Conservation (phyloP, 2,113 vertebrate genomes). For the Carettochelys insculpta region DNA sequence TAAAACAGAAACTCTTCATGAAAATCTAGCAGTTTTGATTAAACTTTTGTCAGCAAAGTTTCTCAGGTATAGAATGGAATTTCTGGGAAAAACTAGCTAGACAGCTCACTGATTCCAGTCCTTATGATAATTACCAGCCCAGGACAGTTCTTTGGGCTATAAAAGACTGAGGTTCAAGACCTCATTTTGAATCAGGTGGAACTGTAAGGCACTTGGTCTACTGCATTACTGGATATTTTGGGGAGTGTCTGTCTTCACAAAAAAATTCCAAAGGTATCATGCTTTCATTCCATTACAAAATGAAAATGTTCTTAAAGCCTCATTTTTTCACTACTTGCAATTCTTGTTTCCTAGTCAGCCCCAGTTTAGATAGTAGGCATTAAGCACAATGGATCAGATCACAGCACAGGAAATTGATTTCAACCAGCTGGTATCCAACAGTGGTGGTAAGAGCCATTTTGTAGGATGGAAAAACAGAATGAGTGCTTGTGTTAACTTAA, state of each 20-base stretch:
- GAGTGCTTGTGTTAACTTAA: background rate
- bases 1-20: background rate
- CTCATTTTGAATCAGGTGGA: background rate
- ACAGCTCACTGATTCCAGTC: background rate
- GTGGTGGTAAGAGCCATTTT: background rate
- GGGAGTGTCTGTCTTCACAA: background rate
- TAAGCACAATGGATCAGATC: background rate
- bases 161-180: background rate
- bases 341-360: background rate
- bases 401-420: background rate
- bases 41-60: background rate
- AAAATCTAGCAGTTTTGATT: background rate
- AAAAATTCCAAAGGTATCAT: background rate
- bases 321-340: background rate
- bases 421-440: background rate
- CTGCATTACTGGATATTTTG: background rate
- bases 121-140: accelerated
- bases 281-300: background rate
- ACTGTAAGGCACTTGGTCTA: no score
- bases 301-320: background rate
- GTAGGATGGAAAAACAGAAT: background rate
- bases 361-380: background rate
- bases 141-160: background rate
- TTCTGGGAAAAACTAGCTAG: background rate
- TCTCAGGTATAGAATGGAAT: background rate